A percentile compares a stretch with the other conserved stretches of the same genome.
Conservation (phyloP, 2,113 vertebrate species). For the Sporophila hypoxantha region DNA sequence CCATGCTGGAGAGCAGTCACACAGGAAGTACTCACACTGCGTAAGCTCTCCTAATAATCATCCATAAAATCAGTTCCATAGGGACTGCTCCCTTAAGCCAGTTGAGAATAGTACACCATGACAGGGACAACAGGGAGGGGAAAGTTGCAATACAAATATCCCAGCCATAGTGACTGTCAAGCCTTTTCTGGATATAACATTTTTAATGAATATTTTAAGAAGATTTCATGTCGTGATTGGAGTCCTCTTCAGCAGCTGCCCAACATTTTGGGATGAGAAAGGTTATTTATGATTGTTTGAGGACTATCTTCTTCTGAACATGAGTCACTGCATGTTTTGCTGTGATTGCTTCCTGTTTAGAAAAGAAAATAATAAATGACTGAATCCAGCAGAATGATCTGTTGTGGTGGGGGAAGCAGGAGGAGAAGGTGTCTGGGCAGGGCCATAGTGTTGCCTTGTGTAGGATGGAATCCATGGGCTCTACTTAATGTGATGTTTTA, state of each 20-base stretch:
- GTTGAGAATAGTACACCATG: background rate
- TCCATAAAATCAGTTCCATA: background rate
- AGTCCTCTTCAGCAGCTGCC: background rate
- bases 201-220: slow-evolving; percentile 20
- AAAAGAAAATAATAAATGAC: background rate
- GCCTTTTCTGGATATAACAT: background rate
- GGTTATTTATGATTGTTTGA: background rate
- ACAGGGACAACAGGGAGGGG: background rate
- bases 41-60: background rate
- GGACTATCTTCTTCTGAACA: background rate
- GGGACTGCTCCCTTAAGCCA: background rate
- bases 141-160: background rate
- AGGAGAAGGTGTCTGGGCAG: background rate
- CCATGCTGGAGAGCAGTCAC: background rate
- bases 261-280: background rate
- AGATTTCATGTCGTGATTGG: background rate
- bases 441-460: background rate
- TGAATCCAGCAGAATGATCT: background rate
- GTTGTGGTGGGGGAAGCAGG: background rate
- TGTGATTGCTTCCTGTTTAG: background rate
- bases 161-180: background rate
- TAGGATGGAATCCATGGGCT: background rate
- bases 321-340: background rate
- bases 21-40: background rate
- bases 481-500: background rate